These are phyloP conservation scores for Nettapus auritus DNA, from an alignment of 2,113 vertebrate genomes.

Conservation along the genomic window DNA sequence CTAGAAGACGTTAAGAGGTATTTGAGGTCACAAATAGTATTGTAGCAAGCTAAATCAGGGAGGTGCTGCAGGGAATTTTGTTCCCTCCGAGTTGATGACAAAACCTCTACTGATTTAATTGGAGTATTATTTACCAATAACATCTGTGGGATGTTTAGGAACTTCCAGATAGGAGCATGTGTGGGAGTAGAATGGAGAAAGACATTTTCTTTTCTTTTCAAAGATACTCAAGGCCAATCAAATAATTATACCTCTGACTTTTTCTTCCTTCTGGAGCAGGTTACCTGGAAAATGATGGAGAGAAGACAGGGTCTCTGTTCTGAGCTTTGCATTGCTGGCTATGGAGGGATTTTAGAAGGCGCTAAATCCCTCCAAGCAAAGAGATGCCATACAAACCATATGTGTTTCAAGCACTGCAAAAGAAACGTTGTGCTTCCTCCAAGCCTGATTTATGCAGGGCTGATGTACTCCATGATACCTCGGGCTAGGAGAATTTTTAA, in stretches of 20 bases:
- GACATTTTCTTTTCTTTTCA: not conserved
- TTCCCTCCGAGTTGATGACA: not conserved
- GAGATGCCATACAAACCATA: not conserved
- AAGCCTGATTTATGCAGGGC: not conserved
- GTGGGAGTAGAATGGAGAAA: not conserved
- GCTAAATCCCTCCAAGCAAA: not conserved
- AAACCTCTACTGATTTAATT: not conserved
- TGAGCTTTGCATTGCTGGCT: not conserved
- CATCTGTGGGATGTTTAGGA: not conserved
- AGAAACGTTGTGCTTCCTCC: not conserved
- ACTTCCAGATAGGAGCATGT: not conserved
- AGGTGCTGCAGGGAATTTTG: not conserved
- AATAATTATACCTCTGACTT: not conserved
- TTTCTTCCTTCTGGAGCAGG: not conserved
- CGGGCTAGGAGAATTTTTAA: not conserved
- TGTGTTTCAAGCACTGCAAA: not conserved
- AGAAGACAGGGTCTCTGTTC: not conserved
- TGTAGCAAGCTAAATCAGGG: not conserved
- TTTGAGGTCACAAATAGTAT: not conserved
- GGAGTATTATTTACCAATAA: not conserved
- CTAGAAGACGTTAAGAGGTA: not conserved
- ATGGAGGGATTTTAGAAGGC: not conserved
- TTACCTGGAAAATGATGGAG: not conserved
- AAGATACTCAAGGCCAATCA: not conserved
- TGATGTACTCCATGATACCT: not conserved